These are phyloP conservation scores for Scaptodrosophila latifasciaeformis DNA, from an alignment of 2,888 invertebrate species.

Conservation along the genomic window DNA sequence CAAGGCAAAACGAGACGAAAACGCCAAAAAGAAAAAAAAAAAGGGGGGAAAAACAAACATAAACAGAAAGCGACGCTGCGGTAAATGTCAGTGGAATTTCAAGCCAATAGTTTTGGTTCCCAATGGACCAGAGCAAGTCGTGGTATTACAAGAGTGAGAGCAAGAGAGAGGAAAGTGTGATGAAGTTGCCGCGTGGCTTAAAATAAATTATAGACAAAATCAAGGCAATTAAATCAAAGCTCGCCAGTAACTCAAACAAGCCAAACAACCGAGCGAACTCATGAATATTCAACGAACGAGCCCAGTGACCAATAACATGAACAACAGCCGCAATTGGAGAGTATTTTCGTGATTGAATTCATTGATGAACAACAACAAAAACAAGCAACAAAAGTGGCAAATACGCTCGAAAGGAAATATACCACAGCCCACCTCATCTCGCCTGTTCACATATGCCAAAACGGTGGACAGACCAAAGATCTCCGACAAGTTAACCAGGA, in stretches of 20 bases:
- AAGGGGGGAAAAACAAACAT: neutral
- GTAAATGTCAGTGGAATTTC: constrained; percentile 11
- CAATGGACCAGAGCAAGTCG: no score
- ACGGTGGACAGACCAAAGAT: constrained; percentile 1
- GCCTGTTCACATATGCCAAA: constrained; percentile 62
- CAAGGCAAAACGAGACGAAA: neutral
- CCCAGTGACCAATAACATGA: neutral
- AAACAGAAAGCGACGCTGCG: constrained; percentile 5
- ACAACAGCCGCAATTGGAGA: constrained; percentile 17
- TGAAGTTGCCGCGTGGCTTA: constrained; percentile 30
- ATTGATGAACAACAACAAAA: constrained; percentile 55
- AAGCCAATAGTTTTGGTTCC: constrained; percentile 1
- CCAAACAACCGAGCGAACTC: no score
- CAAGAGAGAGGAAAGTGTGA: no score
- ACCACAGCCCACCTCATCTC: no score
- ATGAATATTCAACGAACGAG: constrained; percentile 50
- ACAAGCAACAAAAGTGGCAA: constrained; percentile 21
- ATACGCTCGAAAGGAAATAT: no score
- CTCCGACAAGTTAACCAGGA: constrained; percentile 20
- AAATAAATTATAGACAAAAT: constrained; percentile 60
- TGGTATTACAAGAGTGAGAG: no score
- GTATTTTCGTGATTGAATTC: constrained; percentile 63
- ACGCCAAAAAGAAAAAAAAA: neutral
- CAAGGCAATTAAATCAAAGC: constrained; percentile 62
- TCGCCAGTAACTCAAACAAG: constrained; percentile 55